Evolutionary conservation across 1,140 invertebrate genomes (phyloP).

Genomic region (Platorchestia sp.): DNA sequence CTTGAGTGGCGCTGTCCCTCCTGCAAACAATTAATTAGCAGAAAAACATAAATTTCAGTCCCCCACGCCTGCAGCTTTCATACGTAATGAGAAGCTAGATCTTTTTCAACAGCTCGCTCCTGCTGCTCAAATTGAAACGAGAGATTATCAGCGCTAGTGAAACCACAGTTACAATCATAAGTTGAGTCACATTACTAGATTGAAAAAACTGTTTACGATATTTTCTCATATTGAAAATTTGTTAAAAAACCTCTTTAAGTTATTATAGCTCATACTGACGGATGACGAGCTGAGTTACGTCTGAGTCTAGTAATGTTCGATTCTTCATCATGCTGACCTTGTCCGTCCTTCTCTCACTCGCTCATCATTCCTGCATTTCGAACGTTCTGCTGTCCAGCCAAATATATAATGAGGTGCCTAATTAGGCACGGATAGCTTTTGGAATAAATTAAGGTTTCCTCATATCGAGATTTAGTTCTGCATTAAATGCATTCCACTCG

Average conservation of each 20-base stretch:
- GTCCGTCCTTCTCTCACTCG: neutral
- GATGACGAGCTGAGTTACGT: neutral
- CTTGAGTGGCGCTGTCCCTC: neutral
- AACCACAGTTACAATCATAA: too few species aligned
- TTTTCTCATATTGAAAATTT: too few species aligned
- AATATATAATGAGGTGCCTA: neutral
- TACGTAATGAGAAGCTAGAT: too few species aligned
- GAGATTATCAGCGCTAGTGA: too few species aligned
- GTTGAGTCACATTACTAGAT: too few species aligned
- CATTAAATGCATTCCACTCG: neutral
- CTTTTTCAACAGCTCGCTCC: too few species aligned
- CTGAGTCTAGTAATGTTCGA: neutral
- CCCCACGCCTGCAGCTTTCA: too few species aligned
- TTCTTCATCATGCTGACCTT: neutral
- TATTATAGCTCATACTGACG: too few species aligned
- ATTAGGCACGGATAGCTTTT: neutral
- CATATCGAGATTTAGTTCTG: neutral
- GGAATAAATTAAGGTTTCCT: neutral
- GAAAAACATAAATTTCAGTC: too few species aligned
- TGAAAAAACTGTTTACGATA: too few species aligned
- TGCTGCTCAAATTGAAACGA: too few species aligned
- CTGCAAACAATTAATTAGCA: neutral
- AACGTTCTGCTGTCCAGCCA: neutral
- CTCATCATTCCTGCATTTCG: neutral
- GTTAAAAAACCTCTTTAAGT: too few species aligned